A percentile compares a stretch with the other conserved stretches of the same genome.
phyloP scores from a whole-genome alignment of 2,888 invertebrate genomes.

The Diarsia mendica region DNA sequence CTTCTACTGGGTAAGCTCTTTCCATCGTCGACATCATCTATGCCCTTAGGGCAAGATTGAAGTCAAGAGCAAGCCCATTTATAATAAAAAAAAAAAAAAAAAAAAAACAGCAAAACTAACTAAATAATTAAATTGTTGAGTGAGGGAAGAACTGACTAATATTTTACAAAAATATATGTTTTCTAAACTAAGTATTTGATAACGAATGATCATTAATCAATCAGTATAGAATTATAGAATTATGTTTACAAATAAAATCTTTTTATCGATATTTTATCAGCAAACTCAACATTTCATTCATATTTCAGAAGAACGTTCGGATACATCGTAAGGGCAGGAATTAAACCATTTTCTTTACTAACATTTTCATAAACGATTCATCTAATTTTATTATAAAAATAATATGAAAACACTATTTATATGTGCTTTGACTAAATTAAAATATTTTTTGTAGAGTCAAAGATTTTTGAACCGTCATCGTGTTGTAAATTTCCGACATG shows the following conservation, averaged over 20 bases:
- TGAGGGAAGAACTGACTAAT: no score
- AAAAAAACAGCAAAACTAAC: no score
- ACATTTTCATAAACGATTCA: no score
- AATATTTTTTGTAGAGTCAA: background rate
- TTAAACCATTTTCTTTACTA: background rate
- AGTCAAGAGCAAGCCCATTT: no score
- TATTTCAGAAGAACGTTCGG: background rate
- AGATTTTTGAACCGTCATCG: conserved; percentile 22
- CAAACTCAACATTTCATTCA: background rate
- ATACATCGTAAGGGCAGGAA: background rate
- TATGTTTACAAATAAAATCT: background rate
- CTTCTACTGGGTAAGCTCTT: no score
- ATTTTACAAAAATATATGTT: background rate
- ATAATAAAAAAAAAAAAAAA: no score
- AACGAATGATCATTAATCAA: no score
- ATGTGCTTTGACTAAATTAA: no score
- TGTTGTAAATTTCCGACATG: conserved; percentile 3
- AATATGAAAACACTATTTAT: background rate
- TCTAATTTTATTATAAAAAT: background rate
- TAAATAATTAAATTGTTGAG: no score
- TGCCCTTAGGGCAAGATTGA: no score
- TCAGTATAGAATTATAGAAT: no score
- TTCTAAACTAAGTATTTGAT: background rate
- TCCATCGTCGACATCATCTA: no score
- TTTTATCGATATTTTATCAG: background rate